Evolutionary conservation across 2,888 invertebrate species (phyloP), one percentile per base, ranked within the genome.

Genomic region (Panzeria rudis): DNA sequence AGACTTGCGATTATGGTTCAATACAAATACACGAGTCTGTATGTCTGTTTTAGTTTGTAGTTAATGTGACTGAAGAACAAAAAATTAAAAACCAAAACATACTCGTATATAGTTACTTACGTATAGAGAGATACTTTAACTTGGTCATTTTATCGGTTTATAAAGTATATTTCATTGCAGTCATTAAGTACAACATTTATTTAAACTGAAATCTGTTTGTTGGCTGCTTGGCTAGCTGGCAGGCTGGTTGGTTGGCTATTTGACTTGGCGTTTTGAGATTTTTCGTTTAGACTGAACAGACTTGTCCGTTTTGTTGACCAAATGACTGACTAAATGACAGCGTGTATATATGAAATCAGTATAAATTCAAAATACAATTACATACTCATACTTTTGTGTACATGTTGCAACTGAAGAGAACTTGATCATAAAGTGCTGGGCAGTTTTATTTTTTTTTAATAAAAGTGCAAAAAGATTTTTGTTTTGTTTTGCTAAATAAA

Each of bases 101-200:
- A 47, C 25, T 44, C 15, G 54, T n/a, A n/a, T n/a, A n/a, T n/a
- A n/a, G n/a, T 15, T 23, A 41, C 23, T 54, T 52, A 75, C 47
- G 61, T 82, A 82, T 78, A 50, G 20, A 85, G 71, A 85, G 78
- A 85, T 75, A 79, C 82, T 85, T 82, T 82, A 83, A 77, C n/a
- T 77, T 47, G 44, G 29, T 59, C 61, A 54, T 62, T 73, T 85
- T 85, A 85, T 85, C 85, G 82, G 85, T 82, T 85, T 85, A 85
- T 85, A 86, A 87, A 86, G 86, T 86, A 87, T 86, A 86, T 87
- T 86, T 87, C 87, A 87, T 86, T 87, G 87, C 87, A 86, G 79
- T 86, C 86, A 86, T 87, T 87, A 86, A 86, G 86, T 87, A 85
- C 87, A 84, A 85, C 85, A 84, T 86, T 83, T 86, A 83, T 81